These are phyloP conservation scores for Onthophagus taurus DNA, from an alignment of 1,140 invertebrate genomes.

Conservation along the genomic window DNA sequence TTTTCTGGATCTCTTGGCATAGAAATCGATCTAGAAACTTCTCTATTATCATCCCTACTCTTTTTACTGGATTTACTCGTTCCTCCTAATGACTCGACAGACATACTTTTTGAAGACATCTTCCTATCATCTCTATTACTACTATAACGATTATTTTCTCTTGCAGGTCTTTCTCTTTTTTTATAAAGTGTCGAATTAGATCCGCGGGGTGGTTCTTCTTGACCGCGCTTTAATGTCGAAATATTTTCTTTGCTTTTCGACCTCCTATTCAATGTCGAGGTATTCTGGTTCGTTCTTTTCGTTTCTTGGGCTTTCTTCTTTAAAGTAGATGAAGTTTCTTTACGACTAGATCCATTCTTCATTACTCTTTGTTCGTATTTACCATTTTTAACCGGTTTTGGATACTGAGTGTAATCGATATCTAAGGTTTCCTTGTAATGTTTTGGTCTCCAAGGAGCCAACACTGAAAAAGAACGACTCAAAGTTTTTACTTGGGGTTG, in stretches of 20 bases:
- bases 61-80: slow-evolving; percentile 40
- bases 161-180: slow-evolving; percentile 37
- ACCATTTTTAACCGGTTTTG: slow-evolving; percentile 36
- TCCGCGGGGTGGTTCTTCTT: slow-evolving; percentile 24
- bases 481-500: slow-evolving; percentile 59
- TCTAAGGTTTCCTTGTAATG: slow-evolving; percentile 62
- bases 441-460: slow-evolving; percentile 73
- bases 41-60: slow-evolving; percentile 36
- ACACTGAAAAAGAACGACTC: slow-evolving; percentile 71
- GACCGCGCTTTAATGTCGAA: slow-evolving; percentile 19
- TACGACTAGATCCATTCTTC: slow-evolving; percentile 31
- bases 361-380: slow-evolving; percentile 38
- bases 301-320: slow-evolving; percentile 34
- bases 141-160: slow-evolving; percentile 39
- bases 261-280: slow-evolving; percentile 21
- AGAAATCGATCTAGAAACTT: slow-evolving; percentile 51
- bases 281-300: slow-evolving; percentile 22
- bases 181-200: slow-evolving; percentile 32
- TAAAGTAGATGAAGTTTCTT: slow-evolving; percentile 32
- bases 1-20: slow-evolving; percentile 60
- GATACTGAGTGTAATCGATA: slow-evolving; percentile 68
- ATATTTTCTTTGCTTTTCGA: slow-evolving; percentile 32
- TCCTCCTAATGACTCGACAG: slow-evolving; percentile 49
- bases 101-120: slow-evolving; percentile 44
- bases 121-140: slow-evolving; percentile 43